A percentile compares a stretch with the other conserved stretches of the same genome.
Evolutionary conservation across 1,140 invertebrate genomes (phyloP).

Genomic region (Heliconius congener): DNA sequence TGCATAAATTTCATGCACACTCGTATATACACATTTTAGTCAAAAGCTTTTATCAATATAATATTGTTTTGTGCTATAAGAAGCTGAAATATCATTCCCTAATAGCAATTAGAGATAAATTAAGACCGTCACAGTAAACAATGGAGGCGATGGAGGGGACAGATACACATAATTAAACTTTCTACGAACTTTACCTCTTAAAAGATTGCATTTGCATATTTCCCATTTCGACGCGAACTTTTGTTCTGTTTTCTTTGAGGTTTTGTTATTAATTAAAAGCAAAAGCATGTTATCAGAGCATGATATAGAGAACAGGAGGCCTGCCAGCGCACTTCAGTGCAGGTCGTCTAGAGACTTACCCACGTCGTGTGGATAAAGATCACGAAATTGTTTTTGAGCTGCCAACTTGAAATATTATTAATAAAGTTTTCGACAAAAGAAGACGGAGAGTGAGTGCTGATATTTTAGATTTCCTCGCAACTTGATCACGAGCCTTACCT

Average conservation of each 20-base stretch:
- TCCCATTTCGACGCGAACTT: conserved; percentile 29
- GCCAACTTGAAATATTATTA: no score
- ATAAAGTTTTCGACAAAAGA: no score
- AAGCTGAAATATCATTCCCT: neutral
- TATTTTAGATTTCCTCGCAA: no score
- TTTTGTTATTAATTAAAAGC: neutral
- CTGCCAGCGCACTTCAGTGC: no score
- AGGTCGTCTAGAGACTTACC: no score
- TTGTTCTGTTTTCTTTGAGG: neutral
- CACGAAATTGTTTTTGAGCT: no score
- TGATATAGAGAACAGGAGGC: no score
- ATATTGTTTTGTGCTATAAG: neutral
- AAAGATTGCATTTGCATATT: conserved; percentile 48
- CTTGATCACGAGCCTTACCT: no score
- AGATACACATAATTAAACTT: conserved; percentile 36
- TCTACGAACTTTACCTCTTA: conserved; percentile 34
- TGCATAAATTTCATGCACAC: neutral
- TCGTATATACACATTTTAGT: neutral
- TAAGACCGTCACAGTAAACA: conserved; percentile 23
- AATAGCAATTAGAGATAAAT: conserved; percentile 30
- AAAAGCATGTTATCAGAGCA: no score
- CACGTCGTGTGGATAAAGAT: no score
- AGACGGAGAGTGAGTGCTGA: no score
- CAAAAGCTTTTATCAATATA: neutral
- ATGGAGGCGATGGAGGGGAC: conserved; percentile 15